Evolutionary conservation across 2,113 vertebrate species (phyloP).

Genomic region (Urocolius indicus): DNA sequence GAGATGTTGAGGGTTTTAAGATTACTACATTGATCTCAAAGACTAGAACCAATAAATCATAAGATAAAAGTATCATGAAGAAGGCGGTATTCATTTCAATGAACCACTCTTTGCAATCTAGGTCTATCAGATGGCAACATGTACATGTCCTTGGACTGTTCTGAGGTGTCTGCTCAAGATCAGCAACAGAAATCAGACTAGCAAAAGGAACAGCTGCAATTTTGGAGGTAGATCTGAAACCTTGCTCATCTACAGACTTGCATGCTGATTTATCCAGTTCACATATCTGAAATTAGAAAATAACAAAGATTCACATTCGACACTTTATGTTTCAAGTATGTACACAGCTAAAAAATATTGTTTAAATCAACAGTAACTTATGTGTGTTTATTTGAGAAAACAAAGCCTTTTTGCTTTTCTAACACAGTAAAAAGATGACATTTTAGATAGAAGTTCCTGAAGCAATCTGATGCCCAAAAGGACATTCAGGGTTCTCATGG

Average conservation of each 20-base stretch:
- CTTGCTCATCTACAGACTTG: background rate
- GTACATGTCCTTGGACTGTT: background rate
- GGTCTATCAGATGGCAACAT: background rate
- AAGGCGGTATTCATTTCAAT: background rate
- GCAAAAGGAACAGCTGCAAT: background rate
- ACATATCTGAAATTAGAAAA: background rate
- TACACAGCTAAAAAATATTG: background rate
- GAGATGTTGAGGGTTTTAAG: background rate
- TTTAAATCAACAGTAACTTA: background rate
- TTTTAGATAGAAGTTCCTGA: background rate
- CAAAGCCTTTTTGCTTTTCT: background rate
- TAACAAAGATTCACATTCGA: background rate
- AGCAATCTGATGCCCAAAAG: background rate
- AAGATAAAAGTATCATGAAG: background rate
- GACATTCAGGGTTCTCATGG: background rate
- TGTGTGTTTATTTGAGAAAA: background rate
- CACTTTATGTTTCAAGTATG: background rate
- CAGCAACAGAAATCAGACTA: background rate
- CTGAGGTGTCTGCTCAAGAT: background rate
- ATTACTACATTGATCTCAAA: background rate
- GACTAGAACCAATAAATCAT: background rate
- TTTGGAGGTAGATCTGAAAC: background rate
- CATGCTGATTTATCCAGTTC: background rate
- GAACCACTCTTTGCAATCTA: background rate
- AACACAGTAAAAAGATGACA: background rate